These are phyloP conservation scores for Brachionus koreanus DNA, from an alignment of 1,140 invertebrate species.

Conservation along the genomic window DNA sequence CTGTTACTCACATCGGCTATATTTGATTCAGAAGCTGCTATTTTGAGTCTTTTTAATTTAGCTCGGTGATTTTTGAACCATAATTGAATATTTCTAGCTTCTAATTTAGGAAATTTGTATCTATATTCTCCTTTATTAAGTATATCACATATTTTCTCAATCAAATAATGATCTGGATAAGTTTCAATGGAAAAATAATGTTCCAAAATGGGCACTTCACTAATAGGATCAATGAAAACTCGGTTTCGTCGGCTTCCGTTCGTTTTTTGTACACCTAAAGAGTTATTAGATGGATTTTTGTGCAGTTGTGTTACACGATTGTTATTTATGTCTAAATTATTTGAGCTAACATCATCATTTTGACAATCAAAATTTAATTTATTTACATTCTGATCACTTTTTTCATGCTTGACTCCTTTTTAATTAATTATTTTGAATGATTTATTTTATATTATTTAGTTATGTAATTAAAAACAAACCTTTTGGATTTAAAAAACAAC, in stretches of 20 bases:
- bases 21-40: not conserved
- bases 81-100: constrained; percentile 96
- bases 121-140: constrained; percentile 81
- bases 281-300: constrained; percentile 2
- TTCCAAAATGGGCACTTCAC: constrained; percentile 90
- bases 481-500: constrained; percentile 1
- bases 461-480: not conserved
- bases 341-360: not conserved
- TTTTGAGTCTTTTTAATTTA: constrained; percentile 75
- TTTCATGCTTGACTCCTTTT: constrained; percentile 35
- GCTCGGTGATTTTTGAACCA: constrained; percentile 82
- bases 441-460: not conserved
- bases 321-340: not conserved
- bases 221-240: constrained; percentile 97
- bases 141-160: constrained; percentile 92
- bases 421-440: not conserved
- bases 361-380: constrained; percentile 19
- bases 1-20: not conserved
- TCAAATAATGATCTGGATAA: constrained; percentile 63
- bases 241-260: constrained; percentile 68
- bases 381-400: not conserved
- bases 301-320: not conserved
- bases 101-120: constrained; percentile 89
- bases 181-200: constrained; percentile 94
- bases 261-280: not conserved